Conservation (phyloP, 53 echinoderm and acorn worm species). For the Antedon mediterranea region DNA sequence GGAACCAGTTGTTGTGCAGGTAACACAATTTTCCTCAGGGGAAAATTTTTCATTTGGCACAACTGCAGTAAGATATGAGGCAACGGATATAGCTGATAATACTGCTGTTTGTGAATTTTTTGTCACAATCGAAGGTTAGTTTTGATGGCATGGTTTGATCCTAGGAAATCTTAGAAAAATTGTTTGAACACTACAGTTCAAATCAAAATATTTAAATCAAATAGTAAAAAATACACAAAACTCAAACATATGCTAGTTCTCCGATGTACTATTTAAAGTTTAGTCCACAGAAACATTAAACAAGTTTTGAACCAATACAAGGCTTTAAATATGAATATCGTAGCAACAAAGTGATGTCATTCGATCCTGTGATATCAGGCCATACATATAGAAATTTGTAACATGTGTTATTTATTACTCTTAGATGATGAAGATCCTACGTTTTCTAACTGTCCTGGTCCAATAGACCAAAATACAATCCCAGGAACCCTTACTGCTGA, state of each 20-base stretch:
- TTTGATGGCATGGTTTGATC: too few relatives aligned
- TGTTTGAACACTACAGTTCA: background rate
- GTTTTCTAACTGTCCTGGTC: background rate
- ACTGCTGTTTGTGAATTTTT: background rate
- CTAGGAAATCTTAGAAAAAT: background rate
- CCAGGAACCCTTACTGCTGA: background rate
- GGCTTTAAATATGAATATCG: too few relatives aligned
- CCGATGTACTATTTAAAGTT: too few relatives aligned
- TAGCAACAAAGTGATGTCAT: too few relatives aligned
- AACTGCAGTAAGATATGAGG: background rate
- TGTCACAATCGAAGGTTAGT: background rate
- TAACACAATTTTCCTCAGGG: background rate
- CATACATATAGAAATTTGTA: background rate
- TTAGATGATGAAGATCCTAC: background rate
- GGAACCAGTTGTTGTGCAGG: background rate
- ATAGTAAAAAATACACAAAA: too few relatives aligned
- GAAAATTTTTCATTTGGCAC: background rate
- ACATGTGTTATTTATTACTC: background rate
- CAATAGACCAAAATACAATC: background rate
- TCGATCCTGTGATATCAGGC: background rate
- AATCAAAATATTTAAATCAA: background rate
- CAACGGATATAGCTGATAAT: background rate
- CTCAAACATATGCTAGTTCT: too few relatives aligned
- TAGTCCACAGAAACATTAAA: too few relatives aligned
- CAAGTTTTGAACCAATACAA: too few relatives aligned